A percentile compares a stretch with the other conserved stretches of the same genome.
These are phyloP conservation scores for Dicaeum eximium DNA, from an alignment of 2,113 vertebrate species.

Conservation along the genomic window DNA sequence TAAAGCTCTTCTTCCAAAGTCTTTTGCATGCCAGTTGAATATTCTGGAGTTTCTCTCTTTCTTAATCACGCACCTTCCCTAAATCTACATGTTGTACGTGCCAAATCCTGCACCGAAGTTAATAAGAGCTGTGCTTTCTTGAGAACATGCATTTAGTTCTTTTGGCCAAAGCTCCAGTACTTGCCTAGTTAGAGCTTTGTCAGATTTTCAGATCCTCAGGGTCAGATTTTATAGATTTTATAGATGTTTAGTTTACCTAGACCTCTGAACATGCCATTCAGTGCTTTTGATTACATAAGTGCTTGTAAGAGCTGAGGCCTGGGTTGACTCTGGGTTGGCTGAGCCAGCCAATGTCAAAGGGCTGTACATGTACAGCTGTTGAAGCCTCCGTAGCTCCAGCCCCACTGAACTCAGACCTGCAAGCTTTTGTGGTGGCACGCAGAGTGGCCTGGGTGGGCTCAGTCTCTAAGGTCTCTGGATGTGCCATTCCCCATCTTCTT, in stretches of 20 bases:
- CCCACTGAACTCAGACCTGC: neutral
- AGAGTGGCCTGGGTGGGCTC: neutral
- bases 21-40: neutral
- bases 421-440: rapidly evolving
- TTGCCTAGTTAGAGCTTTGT: neutral
- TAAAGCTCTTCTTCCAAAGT: neutral
- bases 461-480: neutral
- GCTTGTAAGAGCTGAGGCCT: neutral
- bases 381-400: neutral
- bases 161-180: neutral
- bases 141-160: neutral
- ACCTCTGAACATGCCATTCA: neutral
- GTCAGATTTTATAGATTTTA: neutral
- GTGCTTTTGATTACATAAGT: neutral
- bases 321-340: neutral
- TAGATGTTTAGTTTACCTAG: neutral
- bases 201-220: neutral
- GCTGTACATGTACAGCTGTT: neutral
- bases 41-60: neutral
- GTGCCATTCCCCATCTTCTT: neutral
- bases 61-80: neutral
- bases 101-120: neutral
- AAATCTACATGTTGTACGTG: neutral
- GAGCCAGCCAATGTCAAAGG: neutral
- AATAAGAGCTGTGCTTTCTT: neutral